These are phyloP conservation scores for Cyphomyrus discorhynchus DNA, from an alignment of 2,113 vertebrate genomes.

Conservation along the genomic window DNA sequence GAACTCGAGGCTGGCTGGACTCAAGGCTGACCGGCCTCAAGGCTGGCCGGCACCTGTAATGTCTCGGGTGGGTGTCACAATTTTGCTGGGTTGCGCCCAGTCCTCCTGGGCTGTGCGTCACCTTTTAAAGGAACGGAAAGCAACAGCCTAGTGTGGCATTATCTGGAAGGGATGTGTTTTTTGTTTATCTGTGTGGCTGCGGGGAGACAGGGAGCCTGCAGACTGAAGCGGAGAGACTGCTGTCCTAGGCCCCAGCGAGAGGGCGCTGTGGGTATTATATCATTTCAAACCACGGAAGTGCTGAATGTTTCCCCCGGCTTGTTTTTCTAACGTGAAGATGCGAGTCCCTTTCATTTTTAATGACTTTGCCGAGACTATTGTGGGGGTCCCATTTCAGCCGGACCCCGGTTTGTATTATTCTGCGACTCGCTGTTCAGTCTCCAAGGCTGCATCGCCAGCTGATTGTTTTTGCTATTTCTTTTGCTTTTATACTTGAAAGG, in stretches of 20 bases:
- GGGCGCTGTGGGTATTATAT: not conserved
- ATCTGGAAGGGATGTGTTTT: not conserved
- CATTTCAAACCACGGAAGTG: not conserved
- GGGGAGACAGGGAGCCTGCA: not conserved
- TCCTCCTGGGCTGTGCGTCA: not conserved
- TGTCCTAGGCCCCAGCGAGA: not conserved
- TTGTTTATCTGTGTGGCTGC: not conserved
- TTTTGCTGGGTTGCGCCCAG: not conserved
- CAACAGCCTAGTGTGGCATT: not conserved
- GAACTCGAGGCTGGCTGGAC: not conserved
- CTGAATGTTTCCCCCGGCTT: not conserved
- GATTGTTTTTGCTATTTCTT: conserved; percentile 38
- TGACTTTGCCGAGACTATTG: not conserved
- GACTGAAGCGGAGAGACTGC: not conserved
- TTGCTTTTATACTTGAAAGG: conserved; percentile 52
- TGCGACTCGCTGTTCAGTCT: conserved; percentile 43
- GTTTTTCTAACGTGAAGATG: not conserved
- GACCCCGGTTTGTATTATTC: conserved; percentile 31
- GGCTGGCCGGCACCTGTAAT: not conserved
- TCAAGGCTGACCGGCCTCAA: not conserved
- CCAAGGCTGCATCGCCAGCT: conserved; percentile 45
- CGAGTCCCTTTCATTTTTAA: not conserved
- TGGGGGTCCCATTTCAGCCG: not conserved
- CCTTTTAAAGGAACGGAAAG: not conserved
- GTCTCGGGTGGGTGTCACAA: not conserved